Evolutionary conservation across 2,888 invertebrate species (phyloP), one percentile per base, ranked within the genome.

Genomic region (Melanostoma scalare): DNA sequence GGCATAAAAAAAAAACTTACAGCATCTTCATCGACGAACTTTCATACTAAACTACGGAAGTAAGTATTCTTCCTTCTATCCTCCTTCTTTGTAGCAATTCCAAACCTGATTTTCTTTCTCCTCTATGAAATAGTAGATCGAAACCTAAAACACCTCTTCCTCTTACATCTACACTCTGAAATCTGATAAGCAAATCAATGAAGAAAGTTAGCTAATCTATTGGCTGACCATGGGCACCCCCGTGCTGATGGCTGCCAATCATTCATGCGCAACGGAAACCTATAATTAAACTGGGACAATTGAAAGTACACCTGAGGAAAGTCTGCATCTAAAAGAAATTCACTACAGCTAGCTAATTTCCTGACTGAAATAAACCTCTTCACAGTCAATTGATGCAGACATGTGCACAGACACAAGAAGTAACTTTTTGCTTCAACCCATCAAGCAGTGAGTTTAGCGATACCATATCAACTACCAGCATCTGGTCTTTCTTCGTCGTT

Each of bases 261-360:
- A 78, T 35, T 50, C 73, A 44, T 68, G 72, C 61, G 36, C 48
- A 48, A 56, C 79, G 79, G 30, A 55, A 48, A 42, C 31, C 52
- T 2, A 48, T 63, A 74, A 65, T 69, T 65, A 69, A 80, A 74
- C 58, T 75, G 56, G 46, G 52, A 75, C 77, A 77, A 63, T 63
- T 71, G 69, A 77, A 61, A 63, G 76, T 61, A 53, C 61, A 69
- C 68, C 10, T 3, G 8, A 35, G 9, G 3, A 6, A 35, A 36
- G 42, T 6, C 42, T n/a, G 9, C 42, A 53, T 20, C 9, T 31
- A 48, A 48, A 52, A 10, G 36, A 52, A 48, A 38, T 44, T 20
- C 40, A 71, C 40, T 38, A 56, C 44, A 55, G 35, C 60, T 20
- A 38, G 40, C 35, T 30, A 69, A 40, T 77, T 77, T 71, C 77